Conservation (phyloP, 2,888 invertebrate species). For the Opisthograptis luteolata region DNA sequence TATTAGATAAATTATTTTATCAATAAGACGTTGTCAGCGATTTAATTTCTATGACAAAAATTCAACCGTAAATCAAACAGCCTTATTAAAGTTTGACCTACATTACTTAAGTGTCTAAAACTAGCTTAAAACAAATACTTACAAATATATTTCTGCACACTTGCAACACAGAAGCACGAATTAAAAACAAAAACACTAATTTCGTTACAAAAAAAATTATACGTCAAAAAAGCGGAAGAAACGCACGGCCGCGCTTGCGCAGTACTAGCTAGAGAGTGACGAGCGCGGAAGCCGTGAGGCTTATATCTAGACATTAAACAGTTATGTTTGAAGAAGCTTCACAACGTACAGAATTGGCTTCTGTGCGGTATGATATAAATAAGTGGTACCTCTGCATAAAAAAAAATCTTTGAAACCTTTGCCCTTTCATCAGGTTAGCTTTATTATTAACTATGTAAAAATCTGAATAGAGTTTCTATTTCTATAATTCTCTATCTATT, state of each 20-base stretch:
- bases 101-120: conserved; percentile 54
- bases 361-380: conserved; percentile 38
- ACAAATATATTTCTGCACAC: conserved; percentile 43
- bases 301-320: conserved; percentile 80
- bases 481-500: too few relatives aligned
- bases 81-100: conserved; percentile 61
- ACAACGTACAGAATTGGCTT: conserved; percentile 54
- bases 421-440: background rate
- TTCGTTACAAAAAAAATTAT: conserved; percentile 33
- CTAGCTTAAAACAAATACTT: conserved; percentile 61
- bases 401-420: too few relatives aligned
- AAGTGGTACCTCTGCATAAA: background rate
- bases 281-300: conserved; percentile 74
- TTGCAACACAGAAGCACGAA: conserved; percentile 57
- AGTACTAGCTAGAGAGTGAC: conserved; percentile 71
- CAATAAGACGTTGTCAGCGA: too few relatives aligned
- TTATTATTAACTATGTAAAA: background rate
- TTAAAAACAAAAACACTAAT: conserved; percentile 47
- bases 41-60: conserved; percentile 38
- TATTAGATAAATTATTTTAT: too few relatives aligned
- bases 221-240: conserved; percentile 63
- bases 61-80: conserved; percentile 41
- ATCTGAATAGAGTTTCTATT: too few relatives aligned
- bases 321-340: conserved; percentile 73
- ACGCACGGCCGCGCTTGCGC: conserved; percentile 62